These are phyloP conservation scores for Clinocottus analis DNA, from an alignment of 2,113 vertebrate species.

Conservation along the genomic window DNA sequence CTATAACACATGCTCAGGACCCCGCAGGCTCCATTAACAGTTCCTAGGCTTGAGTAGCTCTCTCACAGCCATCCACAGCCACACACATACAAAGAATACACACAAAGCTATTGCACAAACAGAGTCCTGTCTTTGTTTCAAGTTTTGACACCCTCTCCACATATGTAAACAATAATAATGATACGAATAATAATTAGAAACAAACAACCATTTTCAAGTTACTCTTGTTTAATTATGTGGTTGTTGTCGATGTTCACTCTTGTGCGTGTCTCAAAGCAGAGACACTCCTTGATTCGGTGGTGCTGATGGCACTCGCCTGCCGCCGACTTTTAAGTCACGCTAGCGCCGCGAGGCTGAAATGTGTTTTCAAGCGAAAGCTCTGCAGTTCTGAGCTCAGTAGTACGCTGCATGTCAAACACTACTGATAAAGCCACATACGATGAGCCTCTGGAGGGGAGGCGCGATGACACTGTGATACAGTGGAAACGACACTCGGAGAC, in stretches of 20 bases:
- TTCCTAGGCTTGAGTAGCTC: slow-evolving; percentile 29
- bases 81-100: not conserved
- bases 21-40: slow-evolving; percentile 42
- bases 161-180: not conserved
- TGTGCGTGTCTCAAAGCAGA: slow-evolving; percentile 26
- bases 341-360: slow-evolving; percentile 23
- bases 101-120: not conserved
- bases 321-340: slow-evolving; percentile 32
- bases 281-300: slow-evolving; percentile 6
- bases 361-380: slow-evolving; percentile 48
- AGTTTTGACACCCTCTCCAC: not conserved
- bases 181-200: not conserved
- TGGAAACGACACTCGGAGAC: slow-evolving; percentile 22
- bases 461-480: slow-evolving; percentile 30
- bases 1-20: slow-evolving; percentile 16
- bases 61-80: not conserved
- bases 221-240: not conserved
- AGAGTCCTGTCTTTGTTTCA: not conserved
- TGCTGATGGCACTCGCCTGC: slow-evolving; percentile 17
- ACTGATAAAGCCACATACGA: slow-evolving; percentile 42
- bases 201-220: not conserved
- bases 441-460: slow-evolving; percentile 32
- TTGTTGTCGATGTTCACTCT: not conserved
- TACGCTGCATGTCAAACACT: slow-evolving; percentile 42
- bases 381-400: slow-evolving; percentile 22